phyloP scores from a whole-genome alignment of 2,797 vertebrate species.

The Acipenser oxyrinchus region DNA sequence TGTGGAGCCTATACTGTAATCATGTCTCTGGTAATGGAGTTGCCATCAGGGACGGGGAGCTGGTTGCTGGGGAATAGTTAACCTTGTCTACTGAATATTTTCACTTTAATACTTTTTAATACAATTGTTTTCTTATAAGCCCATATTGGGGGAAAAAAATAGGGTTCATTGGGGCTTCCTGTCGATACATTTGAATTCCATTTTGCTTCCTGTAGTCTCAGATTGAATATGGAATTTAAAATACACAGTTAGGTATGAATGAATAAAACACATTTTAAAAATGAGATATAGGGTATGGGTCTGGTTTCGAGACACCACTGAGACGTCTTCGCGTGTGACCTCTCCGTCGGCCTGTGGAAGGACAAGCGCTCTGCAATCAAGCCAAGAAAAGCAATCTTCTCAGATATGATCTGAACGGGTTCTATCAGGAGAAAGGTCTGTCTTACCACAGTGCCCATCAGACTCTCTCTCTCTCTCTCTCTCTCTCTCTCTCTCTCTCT shows the following conservation, averaged over 20 bases:
- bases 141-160: background rate
- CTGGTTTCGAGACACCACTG: background rate
- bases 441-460: slow-evolving; percentile 45
- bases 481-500: slow-evolving; percentile 14
- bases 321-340: background rate
- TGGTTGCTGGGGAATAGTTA: background rate
- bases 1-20: slow-evolving; percentile 7
- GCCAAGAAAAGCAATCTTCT: slow-evolving; percentile 30
- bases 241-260: background rate
- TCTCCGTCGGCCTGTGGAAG: background rate
- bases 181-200: background rate
- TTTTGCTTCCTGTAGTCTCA: background rate
- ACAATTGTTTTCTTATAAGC: background rate
- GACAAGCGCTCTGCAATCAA: background rate
- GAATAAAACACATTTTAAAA: background rate
- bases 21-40: background rate
- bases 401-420: slow-evolving; percentile 34
- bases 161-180: background rate
- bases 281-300: background rate
- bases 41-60: background rate
- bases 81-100: background rate
- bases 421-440: slow-evolving; percentile 38
- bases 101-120: background rate
- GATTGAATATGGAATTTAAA: background rate
- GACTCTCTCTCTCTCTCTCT: slow-evolving; percentile 36